These are phyloP conservation scores for Patella ulyssiponensis DNA, from an alignment of 2,888 invertebrate genomes.

Conservation along the genomic window DNA sequence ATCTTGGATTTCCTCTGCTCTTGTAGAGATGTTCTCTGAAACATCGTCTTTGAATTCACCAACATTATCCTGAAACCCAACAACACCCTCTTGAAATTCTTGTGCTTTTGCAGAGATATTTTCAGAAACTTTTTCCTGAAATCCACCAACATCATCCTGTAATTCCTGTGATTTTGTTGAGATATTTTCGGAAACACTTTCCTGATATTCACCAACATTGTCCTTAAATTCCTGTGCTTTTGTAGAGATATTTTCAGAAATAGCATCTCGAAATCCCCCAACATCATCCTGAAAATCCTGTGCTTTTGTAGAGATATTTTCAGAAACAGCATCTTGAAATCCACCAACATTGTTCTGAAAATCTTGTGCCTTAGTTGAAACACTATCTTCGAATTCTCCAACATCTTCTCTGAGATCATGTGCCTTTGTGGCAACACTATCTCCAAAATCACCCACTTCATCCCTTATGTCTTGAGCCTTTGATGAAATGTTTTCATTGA, in stretches of 20 bases:
- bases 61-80: background rate
- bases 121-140: background rate
- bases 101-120: background rate
- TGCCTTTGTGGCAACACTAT: background rate
- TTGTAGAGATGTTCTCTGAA: background rate
- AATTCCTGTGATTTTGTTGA: background rate
- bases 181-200: background rate
- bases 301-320: background rate
- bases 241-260: background rate
- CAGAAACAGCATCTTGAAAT: background rate
- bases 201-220: background rate
- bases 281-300: background rate
- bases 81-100: background rate
- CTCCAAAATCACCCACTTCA: background rate
- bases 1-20: background rate
- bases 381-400: background rate
- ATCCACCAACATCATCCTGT: background rate
- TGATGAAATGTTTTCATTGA: background rate
- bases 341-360: background rate
- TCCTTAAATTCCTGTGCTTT: background rate
- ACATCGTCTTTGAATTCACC: background rate
- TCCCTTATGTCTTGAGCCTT: background rate
- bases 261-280: background rate
- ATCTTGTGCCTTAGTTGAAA: background rate
- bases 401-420: background rate